A percentile compares a stretch with the other conserved stretches of the same genome.
Conservation (phyloP, 2,797 vertebrate genomes). For the Pipistrellus pipistrellus region DNA sequence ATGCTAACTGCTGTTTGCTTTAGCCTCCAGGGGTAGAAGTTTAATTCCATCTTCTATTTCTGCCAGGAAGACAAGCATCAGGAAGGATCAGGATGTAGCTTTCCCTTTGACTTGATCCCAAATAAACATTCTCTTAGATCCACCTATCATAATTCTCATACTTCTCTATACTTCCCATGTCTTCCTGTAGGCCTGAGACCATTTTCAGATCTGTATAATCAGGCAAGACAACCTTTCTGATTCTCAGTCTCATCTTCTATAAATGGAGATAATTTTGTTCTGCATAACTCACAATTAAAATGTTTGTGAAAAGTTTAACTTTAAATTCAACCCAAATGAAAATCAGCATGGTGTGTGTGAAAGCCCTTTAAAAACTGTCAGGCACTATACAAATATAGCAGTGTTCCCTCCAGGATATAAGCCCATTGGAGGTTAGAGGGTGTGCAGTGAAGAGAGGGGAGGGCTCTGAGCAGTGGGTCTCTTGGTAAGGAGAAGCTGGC, state of each 20-base stretch:
- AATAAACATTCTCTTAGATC: not conserved
- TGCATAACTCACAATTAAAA: not conserved
- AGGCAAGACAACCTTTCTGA: not conserved
- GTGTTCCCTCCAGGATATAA: no score
- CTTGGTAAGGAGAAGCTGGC: not conserved
- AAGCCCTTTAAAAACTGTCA: not conserved
- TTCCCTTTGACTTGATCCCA: not conserved
- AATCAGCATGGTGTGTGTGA: not conserved
- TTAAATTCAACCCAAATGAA: not conserved
- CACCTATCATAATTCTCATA: not conserved
- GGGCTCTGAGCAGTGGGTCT: not conserved
- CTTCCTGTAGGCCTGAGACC: not conserved
- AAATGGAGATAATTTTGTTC: not conserved
- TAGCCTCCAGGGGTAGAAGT: not conserved
- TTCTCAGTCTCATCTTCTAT: not conserved
- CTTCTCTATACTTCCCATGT: not conserved
- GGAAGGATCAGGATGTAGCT: not conserved
- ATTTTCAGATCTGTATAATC: not conserved
- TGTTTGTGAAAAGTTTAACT: not conserved
- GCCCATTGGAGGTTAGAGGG: accelerated
- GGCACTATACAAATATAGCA: not conserved
- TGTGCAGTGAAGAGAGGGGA: accelerated
- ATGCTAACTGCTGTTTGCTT: no score
- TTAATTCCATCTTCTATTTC: not conserved
- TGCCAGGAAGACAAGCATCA: not conserved